Percentiles rank a stretch among this genome's conserved stretches.
Evolutionary conservation across 1,140 invertebrate species (phyloP).

Genomic region (Atta cephalotes): DNA sequence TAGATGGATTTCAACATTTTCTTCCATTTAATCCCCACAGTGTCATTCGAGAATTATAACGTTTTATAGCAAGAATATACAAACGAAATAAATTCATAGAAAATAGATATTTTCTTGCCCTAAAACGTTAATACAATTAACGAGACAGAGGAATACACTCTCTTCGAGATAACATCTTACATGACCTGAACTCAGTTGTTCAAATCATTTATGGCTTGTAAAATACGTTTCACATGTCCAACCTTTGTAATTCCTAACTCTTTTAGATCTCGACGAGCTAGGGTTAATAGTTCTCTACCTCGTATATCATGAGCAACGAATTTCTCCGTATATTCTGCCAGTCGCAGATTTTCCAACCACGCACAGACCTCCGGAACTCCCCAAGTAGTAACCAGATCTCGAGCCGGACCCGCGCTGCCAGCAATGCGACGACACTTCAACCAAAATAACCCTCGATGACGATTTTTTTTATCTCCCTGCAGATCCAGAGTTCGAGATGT

Average conservation of each 20-base stretch:
- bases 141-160: too few species aligned
- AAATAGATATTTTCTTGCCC: too few species aligned
- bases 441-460: constrained; percentile 88
- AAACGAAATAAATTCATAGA: not conserved
- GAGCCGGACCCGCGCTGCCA: constrained; percentile 80
- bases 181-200: constrained; percentile 80
- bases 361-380: constrained; percentile 91
- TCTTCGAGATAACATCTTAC: not conserved
- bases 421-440: constrained; percentile 87
- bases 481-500: constrained; percentile 66
- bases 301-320: constrained; percentile 97
- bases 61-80: constrained; percentile 18
- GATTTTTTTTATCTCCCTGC: constrained; percentile 87
- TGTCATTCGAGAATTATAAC: not conserved
- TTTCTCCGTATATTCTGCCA: constrained; percentile 94
- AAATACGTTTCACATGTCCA: constrained; percentile 97
- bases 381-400: constrained; percentile 88
- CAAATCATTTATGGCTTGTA: constrained; percentile 96
- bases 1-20: constrained; percentile 19
- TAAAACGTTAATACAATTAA: too few species aligned
- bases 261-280: constrained; percentile 94
- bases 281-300: constrained; percentile 94
- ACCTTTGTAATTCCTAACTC: constrained; percentile 97
- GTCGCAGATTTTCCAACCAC: constrained; percentile 95
- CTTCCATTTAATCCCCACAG: not conserved